A percentile compares a stretch with the other conserved stretches of the same genome.
Conservation (phyloP, 2,113 vertebrate species). For the Marmota monax region DNA sequence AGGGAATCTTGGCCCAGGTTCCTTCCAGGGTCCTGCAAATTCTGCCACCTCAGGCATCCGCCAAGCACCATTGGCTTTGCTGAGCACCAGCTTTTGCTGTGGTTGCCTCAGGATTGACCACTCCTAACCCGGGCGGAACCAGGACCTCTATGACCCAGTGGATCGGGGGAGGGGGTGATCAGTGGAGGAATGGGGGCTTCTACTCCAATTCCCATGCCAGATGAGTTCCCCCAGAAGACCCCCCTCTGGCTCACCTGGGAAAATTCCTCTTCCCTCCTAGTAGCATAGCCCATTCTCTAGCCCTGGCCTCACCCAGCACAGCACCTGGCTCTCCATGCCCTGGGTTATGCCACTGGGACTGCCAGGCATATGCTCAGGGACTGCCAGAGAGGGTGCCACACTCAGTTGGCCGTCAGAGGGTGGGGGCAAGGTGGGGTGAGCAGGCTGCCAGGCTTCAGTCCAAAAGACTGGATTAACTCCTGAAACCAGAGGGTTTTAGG, state of each 20-base stretch:
- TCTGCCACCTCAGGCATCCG: background rate
- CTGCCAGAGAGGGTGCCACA: too few species aligned
- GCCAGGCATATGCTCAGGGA: too few species aligned
- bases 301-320: background rate
- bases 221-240: background rate
- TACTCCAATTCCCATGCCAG: background rate
- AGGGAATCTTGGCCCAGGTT: background rate
- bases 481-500: background rate
- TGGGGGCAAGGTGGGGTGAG: too few species aligned
- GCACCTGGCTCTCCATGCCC: background rate
- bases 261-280: background rate
- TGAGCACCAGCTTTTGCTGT: background rate
- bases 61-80: background rate
- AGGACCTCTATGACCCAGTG: background rate
- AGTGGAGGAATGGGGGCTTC: background rate
- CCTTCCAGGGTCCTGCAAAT: background rate
- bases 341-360: too few species aligned
- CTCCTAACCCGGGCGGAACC: background rate
- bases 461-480: background rate
- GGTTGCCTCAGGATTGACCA: background rate
- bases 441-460: background rate
- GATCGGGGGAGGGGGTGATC: background rate
- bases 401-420: background rate
- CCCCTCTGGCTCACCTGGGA: background rate
- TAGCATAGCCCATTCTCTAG: accelerated